Percentiles rank a stretch among this genome's conserved stretches.
These are phyloP conservation scores for Phyllostomus discolor DNA, from an alignment of 2,113 vertebrate species.

Conservation along the genomic window DNA sequence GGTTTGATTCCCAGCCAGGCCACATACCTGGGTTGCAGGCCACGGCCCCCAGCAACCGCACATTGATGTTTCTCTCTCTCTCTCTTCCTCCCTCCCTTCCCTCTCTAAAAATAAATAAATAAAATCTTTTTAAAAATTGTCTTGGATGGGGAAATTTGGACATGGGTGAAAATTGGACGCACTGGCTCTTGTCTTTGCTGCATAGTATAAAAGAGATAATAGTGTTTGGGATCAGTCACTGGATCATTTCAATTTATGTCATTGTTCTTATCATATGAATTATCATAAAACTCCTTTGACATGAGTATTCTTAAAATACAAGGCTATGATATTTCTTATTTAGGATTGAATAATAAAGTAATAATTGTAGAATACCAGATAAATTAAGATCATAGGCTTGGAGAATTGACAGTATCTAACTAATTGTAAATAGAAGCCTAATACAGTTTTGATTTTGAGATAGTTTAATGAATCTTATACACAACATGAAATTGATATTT, in stretches of 20 bases:
- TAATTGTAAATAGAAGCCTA: neutral
- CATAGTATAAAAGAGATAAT: neutral
- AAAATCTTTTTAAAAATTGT: neutral
- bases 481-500: constrained; percentile 11
- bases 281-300: neutral
- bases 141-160: neutral
- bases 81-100: no score
- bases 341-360: neutral
- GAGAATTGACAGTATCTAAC: neutral
- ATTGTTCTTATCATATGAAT: neutral
- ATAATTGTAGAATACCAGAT: constrained; percentile 42
- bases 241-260: neutral
- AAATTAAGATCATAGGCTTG: neutral
- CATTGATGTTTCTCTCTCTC: no score
- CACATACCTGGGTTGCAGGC: no score
- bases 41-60: no score
- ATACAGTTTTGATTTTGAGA: neutral
- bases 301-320: neutral
- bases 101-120: no score
- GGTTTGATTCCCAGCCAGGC: no score
- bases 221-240: neutral
- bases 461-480: neutral
- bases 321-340: neutral
- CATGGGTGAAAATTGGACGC: neutral
- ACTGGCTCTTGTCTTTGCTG: neutral